These are phyloP conservation scores for Phaenicophaeus curvirostris DNA, from an alignment of 2,797 vertebrate genomes.

Conservation along the genomic window DNA sequence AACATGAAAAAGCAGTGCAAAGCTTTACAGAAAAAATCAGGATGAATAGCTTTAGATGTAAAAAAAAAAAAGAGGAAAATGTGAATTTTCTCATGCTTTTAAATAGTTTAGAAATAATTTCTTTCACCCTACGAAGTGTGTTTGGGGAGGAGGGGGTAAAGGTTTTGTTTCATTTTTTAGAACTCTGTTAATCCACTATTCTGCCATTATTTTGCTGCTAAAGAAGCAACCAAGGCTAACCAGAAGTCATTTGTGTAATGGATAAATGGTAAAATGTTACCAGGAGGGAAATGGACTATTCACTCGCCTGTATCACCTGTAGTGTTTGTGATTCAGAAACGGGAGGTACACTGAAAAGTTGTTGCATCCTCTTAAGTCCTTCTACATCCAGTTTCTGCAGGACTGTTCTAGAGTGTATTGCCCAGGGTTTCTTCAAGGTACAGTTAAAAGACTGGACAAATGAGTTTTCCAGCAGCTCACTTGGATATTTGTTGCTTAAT, in stretches of 20 bases:
- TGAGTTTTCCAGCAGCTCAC: not conserved
- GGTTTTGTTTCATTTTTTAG: not conserved
- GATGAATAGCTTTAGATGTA: not conserved
- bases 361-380: not conserved
- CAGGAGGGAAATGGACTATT: not conserved
- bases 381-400: not conserved
- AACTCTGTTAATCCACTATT: not conserved
- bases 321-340: not conserved
- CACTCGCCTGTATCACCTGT: not conserved
- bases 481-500: not conserved
- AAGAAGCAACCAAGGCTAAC: not conserved
- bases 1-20: not conserved
- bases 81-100: not conserved
- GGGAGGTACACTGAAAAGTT: not conserved
- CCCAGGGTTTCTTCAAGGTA: not conserved
- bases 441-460: not conserved
- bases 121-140: not conserved
- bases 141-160: not conserved
- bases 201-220: not conserved
- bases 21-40: not conserved
- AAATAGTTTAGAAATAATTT: not conserved
- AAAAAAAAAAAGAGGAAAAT: too few species aligned
- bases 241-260: not conserved
- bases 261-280: not conserved
- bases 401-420: not conserved